These are phyloP conservation scores for Agriotes lineatus DNA, from an alignment of 2,888 invertebrate species.

Conservation along the genomic window DNA sequence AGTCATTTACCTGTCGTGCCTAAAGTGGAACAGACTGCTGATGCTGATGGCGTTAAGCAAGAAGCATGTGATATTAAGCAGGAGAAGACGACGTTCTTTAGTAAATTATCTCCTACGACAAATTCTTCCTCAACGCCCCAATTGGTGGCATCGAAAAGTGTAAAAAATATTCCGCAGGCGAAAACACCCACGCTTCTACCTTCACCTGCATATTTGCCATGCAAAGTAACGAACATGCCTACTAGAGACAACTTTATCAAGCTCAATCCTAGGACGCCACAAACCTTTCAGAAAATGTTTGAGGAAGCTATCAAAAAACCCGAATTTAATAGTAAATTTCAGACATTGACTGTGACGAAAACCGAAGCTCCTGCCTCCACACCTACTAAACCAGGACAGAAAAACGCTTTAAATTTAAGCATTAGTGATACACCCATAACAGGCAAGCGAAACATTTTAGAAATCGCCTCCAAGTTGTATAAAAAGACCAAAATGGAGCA, in stretches of 20 bases:
- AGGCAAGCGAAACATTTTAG: slow-evolving; percentile 58
- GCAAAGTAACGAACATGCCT: slow-evolving; percentile 53
- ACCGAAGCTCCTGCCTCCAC: neutral
- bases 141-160: neutral
- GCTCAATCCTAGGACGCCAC: slow-evolving; percentile 51
- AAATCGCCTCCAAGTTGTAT: slow-evolving; percentile 61
- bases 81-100: neutral
- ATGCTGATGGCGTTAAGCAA: neutral
- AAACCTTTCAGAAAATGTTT: slow-evolving; percentile 65
- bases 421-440: neutral
- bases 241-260: slow-evolving; percentile 45
- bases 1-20: no score
- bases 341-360: slow-evolving; percentile 16
- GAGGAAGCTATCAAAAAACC: slow-evolving; percentile 63
- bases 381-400: neutral
- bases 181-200: slow-evolving; percentile 3
- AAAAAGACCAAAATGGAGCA: slow-evolving; percentile 60
- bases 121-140: neutral
- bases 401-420: neutral
- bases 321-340: slow-evolving; percentile 43
- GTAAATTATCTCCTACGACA: neutral
- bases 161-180: neutral
- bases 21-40: neutral
- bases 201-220: slow-evolving; percentile 45
- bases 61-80: neutral